Conservation (phyloP, 2,888 invertebrate genomes). For the Callinectes sapidus region DNA sequence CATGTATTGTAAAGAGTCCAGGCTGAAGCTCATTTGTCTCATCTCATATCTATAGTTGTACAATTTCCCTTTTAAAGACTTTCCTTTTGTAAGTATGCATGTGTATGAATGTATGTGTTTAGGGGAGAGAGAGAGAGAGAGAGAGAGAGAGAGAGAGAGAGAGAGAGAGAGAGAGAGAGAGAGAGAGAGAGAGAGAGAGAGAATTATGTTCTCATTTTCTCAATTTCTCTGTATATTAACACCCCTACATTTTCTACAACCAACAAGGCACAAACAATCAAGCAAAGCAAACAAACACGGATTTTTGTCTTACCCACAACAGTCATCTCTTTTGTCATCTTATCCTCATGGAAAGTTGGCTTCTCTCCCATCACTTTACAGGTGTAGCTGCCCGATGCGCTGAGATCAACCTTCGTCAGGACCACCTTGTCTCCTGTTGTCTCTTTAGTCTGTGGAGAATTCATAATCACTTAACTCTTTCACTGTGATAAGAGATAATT, state of each 20-base stretch:
- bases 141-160: no score
- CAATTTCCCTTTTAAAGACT: no score
- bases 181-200: neutral
- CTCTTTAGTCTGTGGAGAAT: slow-evolving; percentile 22
- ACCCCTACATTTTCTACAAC: no score
- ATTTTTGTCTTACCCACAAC: slow-evolving; percentile 55
- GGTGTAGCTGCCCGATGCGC: slow-evolving; percentile 44
- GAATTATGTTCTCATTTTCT: neutral
- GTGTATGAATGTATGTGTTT: no score
- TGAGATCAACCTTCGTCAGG: slow-evolving; percentile 41
- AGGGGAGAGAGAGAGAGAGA: no score
- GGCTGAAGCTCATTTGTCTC: no score
- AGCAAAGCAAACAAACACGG: neutral
- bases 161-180: neutral
- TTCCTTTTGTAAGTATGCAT: no score
- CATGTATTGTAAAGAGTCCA: no score
- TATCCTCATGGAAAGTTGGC: slow-evolving; percentile 16
- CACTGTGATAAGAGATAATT: no score
- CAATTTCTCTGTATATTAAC: neutral
- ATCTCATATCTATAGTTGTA: no score
- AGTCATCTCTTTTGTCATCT: slow-evolving; percentile 35
- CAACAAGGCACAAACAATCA: neutral
- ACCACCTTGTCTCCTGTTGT: slow-evolving; percentile 38
- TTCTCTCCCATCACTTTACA: slow-evolving; percentile 31
- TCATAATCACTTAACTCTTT: no score